Conservation (phyloP, 2,113 vertebrate genomes). For the Opisthocomus hoazin region DNA sequence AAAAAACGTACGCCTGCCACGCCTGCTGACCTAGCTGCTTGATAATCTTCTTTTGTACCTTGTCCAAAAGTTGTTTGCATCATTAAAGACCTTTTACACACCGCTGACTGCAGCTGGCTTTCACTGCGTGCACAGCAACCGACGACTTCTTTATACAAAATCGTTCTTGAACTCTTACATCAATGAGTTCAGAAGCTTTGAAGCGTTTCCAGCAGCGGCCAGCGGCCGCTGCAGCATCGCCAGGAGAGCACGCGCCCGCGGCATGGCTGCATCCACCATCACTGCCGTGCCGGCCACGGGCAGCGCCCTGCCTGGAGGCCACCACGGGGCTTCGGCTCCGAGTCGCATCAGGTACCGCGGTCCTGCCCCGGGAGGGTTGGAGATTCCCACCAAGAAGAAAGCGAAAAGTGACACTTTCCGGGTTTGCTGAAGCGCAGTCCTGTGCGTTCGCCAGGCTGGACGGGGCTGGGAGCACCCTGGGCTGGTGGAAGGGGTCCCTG, state of each 20-base stretch:
- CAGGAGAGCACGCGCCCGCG: neutral
- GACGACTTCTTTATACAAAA: neutral
- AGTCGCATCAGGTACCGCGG: accelerated
- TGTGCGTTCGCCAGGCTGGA: too few species aligned
- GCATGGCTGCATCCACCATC: neutral
- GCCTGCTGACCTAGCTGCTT: neutral
- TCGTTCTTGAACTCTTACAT: neutral
- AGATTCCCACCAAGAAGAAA: neutral
- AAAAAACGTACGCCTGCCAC: neutral
- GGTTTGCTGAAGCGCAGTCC: neutral
- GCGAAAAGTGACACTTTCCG: accelerated
- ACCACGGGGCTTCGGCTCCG: accelerated
- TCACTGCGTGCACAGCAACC: neutral
- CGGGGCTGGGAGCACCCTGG: too few species aligned
- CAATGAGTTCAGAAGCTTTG: neutral
- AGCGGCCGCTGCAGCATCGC: neutral
- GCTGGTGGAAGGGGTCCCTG: too few species aligned
- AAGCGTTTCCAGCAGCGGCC: neutral
- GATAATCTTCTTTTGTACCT: neutral
- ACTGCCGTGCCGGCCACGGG: accelerated
- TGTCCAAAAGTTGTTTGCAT: neutral
- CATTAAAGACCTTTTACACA: neutral
- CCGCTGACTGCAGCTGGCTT: neutral
- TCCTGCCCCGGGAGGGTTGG: neutral
- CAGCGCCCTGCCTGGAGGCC: neutral